phyloP scores from a whole-genome alignment of 2,797 vertebrate species.

The Sebastiscus albofasciatus region DNA sequence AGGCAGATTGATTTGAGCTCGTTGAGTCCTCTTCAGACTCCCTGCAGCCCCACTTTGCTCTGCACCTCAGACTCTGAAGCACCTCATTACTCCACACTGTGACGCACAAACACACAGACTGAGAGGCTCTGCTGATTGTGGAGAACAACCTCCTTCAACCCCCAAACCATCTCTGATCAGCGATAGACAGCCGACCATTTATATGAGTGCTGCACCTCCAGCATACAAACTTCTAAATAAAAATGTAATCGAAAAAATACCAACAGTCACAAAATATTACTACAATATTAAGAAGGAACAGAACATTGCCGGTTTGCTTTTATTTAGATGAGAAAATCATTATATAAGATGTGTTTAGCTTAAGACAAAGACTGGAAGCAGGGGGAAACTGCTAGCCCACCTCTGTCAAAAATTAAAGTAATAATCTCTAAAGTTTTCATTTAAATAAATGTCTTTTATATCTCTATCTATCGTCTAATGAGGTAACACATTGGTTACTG shows the following conservation, averaged over 20 bases:
- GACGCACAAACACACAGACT: slow-evolving; percentile 43
- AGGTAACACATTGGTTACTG: too few species aligned
- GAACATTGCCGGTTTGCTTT: not conserved
- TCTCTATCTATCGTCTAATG: too few species aligned
- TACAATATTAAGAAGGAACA: not conserved
- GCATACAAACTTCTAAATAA: not conserved
- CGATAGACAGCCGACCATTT: not conserved
- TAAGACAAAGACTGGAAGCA: not conserved
- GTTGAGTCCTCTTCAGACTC: slow-evolving; percentile 55
- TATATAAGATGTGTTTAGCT: not conserved
- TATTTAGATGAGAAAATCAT: not conserved
- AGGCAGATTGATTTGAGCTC: slow-evolving; percentile 52
- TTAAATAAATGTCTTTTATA: too few species aligned
- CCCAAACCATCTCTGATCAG: not conserved
- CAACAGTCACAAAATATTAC: not conserved
- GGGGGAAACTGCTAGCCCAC: not conserved
- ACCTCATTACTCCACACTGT: slow-evolving; percentile 54
- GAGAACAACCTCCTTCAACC: slow-evolving; percentile 39
- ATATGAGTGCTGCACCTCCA: not conserved
- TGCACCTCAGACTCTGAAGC: slow-evolving; percentile 48
- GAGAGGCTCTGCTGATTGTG: slow-evolving; percentile 49
- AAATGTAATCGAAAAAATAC: not conserved
- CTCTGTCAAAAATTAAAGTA: not conserved
- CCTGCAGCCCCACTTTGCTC: slow-evolving; percentile 36
- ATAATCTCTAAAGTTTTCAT: too few species aligned